Conservation (phyloP, 2,797 vertebrate species). For the Pipistrellus kuhlii region DNA sequence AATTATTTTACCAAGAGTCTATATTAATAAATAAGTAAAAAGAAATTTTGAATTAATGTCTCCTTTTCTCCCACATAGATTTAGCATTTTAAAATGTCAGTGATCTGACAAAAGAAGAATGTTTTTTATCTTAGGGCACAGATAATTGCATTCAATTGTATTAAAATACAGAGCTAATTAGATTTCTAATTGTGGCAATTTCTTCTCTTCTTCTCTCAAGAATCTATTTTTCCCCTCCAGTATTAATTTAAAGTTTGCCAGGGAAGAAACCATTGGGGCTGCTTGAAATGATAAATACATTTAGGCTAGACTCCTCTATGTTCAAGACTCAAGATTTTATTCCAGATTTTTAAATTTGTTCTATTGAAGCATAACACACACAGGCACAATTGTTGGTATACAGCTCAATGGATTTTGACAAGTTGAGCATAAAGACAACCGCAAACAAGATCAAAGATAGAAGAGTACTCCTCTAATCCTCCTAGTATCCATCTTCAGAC, state of each 20-base stretch:
- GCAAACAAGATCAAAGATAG: neutral
- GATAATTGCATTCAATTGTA: slow-evolving; percentile 64
- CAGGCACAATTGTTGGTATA: neutral
- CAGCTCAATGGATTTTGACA: neutral
- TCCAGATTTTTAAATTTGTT: neutral
- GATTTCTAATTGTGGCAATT: slow-evolving; percentile 65
- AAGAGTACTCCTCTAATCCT: neutral
- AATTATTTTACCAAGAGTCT: slow-evolving; percentile 28
- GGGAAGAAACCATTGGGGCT: neutral
- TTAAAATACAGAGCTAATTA: slow-evolving; percentile 71
- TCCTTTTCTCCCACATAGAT: slow-evolving; percentile 23
- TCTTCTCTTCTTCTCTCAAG: slow-evolving; percentile 29
- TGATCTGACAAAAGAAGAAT: slow-evolving; percentile 63
- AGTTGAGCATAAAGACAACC: neutral
- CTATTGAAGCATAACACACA: neutral
- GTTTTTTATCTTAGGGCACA: slow-evolving; percentile 32
- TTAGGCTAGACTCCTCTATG: neutral
- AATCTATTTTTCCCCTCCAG: neutral
- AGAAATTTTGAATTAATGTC: slow-evolving; percentile 47
- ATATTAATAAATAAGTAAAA: slow-evolving; percentile 28
- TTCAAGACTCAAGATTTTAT: slow-evolving; percentile 40
- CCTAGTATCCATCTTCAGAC: neutral
- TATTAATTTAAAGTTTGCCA: slow-evolving; percentile 18
- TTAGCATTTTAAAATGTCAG: slow-evolving; percentile 63
- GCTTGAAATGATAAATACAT: neutral